Percentiles rank a stretch among this genome's conserved stretches.
These are phyloP conservation scores for Pseudochromis fuscus DNA, from an alignment of 2,797 vertebrate genomes.

Conservation along the genomic window DNA sequence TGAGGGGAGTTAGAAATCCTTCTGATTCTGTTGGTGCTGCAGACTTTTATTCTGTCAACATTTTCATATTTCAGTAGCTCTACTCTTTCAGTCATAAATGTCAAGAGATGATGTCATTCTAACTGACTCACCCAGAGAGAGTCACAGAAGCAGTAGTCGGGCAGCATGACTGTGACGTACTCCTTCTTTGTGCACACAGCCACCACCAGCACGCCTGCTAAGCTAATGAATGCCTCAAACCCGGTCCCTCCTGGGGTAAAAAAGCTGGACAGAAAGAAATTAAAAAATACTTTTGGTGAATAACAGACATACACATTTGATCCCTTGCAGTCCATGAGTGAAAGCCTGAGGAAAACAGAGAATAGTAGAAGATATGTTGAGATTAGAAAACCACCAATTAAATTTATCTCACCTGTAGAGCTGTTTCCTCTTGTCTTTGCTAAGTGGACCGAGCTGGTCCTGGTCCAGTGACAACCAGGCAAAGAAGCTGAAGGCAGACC, in stretches of 20 bases:
- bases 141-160: constrained; percentile 97
- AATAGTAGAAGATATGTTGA: too few relatives aligned
- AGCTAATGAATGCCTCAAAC: constrained; percentile 97
- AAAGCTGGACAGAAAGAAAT: constrained; percentile 84
- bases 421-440: constrained; percentile 95
- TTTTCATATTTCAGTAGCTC: background rate
- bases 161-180: constrained; percentile 95
- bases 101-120: constrained; percentile 5
- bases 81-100: background rate
- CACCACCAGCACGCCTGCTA: constrained; percentile 91
- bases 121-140: constrained; percentile 92
- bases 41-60: background rate
- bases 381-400: too few relatives aligned
- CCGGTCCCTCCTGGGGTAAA: constrained; percentile 94
- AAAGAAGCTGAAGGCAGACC: constrained; percentile 93
- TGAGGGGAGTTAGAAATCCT: too few relatives aligned
- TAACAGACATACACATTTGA: background rate
- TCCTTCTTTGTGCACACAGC: constrained; percentile 98
- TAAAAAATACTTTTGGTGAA: background rate
- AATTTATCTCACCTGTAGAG: constrained; percentile 95
- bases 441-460: constrained; percentile 85
- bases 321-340: too few relatives aligned
- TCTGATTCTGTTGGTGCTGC: too few relatives aligned
- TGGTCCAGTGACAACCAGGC: constrained; percentile 97
- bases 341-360: too few relatives aligned